Base-by-base conservation (phyloP, 1,140 invertebrate species). In the Chrysoperla carnea region DNA sequence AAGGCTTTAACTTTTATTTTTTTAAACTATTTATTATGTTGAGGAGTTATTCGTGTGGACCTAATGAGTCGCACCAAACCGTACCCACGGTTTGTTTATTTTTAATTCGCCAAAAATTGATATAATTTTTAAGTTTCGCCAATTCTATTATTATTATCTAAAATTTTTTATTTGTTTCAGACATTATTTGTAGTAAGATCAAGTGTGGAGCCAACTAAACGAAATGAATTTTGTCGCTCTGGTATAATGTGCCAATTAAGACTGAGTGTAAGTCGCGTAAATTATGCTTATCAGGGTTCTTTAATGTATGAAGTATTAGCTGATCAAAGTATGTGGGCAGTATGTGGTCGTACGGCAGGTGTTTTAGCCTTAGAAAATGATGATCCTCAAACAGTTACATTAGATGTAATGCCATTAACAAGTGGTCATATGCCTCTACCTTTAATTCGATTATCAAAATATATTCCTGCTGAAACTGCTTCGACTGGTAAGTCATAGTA, bases 221-320 rank as follows among this genome's bases (percentile, higher is more conserved):
- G 84, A 11, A 73, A 70, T 27, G 86, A 93, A 53, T 81, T 91
- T 60, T 92, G 88, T 60, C 76, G 87, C 46, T 80, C 85, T 31
- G 86, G 87, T 40, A 82, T 79, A 48, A 79, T 91, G 58, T 92
- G 87, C 62, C 79, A 82, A 60, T 68, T 94, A 45, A 78, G 81
- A 55, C 64, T 94, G 33, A 77, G 72, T 43, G 77, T 90, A 36
- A 46, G 45, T 8, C 47, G 66, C 63, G 62, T 67, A 7, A 67
- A 66, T 42, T 62, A 65, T 52, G 64, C 63, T 1, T 64, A 64
- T 49, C 56, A 67, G 52, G 66, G 68, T 42, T 79, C 83, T 48
- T 68, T 94, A 1, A 92, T 92, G 84, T 94, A 94, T 58, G 88
- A 94, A 61, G 85, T 94, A 7, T 60, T 90, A 28, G 84, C 83